Percentiles rank a stretch among this genome's conserved stretches.
Conservation (phyloP, 2,113 vertebrate genomes). For the Ceyx cyanopectus region DNA sequence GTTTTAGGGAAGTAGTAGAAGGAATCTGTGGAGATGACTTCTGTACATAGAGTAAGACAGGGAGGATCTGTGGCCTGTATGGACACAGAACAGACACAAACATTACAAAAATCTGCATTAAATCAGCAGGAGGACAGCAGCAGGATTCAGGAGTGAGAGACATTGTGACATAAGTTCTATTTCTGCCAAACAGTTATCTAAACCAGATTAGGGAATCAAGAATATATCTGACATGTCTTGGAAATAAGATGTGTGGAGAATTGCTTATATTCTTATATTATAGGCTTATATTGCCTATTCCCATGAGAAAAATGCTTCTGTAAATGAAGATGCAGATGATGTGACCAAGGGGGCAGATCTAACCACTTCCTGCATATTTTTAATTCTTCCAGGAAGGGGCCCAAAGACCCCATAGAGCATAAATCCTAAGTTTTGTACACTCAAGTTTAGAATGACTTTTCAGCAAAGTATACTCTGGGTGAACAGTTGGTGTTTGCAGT, state of each 20-base stretch:
- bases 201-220: not conserved
- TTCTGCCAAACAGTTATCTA: slow-evolving; percentile 10
- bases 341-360: not conserved
- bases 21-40: not conserved
- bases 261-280: too few species aligned
- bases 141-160: not conserved
- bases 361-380: slow-evolving; percentile 44
- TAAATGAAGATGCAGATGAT: slow-evolving; percentile 10
- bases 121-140: not conserved
- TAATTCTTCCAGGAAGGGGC: not conserved
- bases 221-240: not conserved
- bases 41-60: not conserved
- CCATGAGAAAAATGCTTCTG: not conserved
- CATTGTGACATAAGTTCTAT: not conserved
- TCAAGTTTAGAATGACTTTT: not conserved
- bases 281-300: too few species aligned
- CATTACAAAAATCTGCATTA: not conserved
- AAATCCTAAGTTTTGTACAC: not conserved
- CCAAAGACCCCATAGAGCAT: not conserved
- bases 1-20: not conserved
- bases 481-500: not conserved
- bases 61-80: not conserved
- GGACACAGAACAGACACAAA: not conserved
- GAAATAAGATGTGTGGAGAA: not conserved
- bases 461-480: not conserved